These are phyloP conservation scores for Andrena trimmerana DNA, from an alignment of 2,888 invertebrate genomes.

Conservation along the genomic window DNA sequence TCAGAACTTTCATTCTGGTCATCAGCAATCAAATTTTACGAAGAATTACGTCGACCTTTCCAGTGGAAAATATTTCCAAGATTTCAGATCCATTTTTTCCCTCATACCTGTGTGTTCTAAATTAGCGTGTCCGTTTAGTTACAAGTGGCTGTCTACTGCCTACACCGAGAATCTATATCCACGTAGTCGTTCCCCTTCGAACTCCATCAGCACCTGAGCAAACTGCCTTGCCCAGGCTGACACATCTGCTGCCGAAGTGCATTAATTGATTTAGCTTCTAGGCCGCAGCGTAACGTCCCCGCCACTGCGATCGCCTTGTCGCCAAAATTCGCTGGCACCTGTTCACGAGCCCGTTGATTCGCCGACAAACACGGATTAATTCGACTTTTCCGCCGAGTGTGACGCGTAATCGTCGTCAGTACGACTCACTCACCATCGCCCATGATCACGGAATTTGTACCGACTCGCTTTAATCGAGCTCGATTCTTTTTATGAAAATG, in stretches of 20 bases:
- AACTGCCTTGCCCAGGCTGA: constrained; percentile 11
- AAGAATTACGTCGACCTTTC: too few relatives aligned
- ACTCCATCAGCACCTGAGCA: constrained; percentile 15
- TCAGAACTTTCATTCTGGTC: too few relatives aligned
- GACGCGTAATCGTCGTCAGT: neutral
- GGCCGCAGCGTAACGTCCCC: neutral
- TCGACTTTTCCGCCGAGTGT: constrained; percentile 6
- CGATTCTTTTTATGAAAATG: too few relatives aligned
- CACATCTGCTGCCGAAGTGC: constrained; percentile 18
- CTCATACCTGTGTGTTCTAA: neutral
- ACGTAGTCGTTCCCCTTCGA: constrained; percentile 15
- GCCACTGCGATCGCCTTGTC: neutral
- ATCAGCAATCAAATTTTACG: too few relatives aligned
- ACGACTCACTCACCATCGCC: neutral
- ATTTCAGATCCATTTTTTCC: too few relatives aligned
- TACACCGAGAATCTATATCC: neutral
- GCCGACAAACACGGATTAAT: constrained; percentile 2
- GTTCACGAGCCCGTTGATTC: neutral
- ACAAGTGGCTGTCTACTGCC: neutral
- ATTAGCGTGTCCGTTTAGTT: neutral
- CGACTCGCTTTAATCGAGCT: neutral
- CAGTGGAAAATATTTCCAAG: too few relatives aligned
- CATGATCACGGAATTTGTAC: neutral
- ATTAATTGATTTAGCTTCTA: constrained; percentile 43
- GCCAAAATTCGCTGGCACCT: constrained; percentile 7